Conservation (phyloP, 1,140 invertebrate genomes). For the Eupristina koningsbergeri region DNA sequence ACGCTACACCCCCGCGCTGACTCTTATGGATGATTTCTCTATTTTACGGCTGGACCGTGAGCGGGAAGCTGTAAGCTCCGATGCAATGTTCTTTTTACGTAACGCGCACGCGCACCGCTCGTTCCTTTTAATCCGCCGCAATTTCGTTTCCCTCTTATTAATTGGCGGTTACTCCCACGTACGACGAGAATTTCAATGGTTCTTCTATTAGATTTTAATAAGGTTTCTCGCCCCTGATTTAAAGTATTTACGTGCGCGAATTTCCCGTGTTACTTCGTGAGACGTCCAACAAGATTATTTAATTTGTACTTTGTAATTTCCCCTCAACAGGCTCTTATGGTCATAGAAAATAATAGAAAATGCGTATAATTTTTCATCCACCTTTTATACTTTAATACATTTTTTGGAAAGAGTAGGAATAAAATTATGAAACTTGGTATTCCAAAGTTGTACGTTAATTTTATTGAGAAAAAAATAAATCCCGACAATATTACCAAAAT, state of each 20-base stretch:
- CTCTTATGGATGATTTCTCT: slow-evolving; percentile 71
- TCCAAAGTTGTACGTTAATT: no score
- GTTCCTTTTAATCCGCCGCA: slow-evolving; percentile 28
- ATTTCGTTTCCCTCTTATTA: slow-evolving; percentile 48
- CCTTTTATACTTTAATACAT: no score
- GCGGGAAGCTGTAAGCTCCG: slow-evolving; percentile 28
- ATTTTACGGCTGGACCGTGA: slow-evolving; percentile 71
- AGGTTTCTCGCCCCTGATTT: slow-evolving; percentile 33
- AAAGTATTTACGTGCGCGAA: slow-evolving; percentile 16
- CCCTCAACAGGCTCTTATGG: background rate
- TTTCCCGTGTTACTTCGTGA: background rate
- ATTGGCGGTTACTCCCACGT: slow-evolving; percentile 37
- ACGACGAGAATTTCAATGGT: slow-evolving; percentile 47
- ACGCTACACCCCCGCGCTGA: slow-evolving; percentile 2
- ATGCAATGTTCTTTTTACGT: slow-evolving; percentile 23
- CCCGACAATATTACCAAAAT: no score
- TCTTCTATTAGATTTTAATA: slow-evolving; percentile 47
- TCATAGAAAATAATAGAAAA: background rate
- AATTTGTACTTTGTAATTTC: background rate
- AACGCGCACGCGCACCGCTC: slow-evolving; percentile 12
- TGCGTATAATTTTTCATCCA: no score
- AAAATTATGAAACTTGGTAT: no score
- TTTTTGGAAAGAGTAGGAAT: no score
- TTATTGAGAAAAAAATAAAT: no score
- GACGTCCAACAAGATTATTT: background rate